Evolutionary conservation across 2,113 vertebrate genomes (phyloP), one percentile per base, ranked within the genome.

Genomic region (Mesoclemmys tuberculata): DNA sequence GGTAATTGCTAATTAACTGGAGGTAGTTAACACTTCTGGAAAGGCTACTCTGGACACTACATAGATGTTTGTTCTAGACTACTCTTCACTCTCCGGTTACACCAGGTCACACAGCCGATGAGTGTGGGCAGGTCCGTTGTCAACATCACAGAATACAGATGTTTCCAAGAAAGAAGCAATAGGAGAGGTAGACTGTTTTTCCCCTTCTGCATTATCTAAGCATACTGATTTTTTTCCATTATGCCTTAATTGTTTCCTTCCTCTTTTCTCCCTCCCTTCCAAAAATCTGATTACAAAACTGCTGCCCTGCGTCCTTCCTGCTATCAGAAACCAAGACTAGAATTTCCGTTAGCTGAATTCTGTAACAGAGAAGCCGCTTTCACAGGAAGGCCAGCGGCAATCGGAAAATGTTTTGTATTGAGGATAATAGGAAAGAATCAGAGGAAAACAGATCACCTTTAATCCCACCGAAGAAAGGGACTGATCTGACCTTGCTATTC

Each of bases 241-340:
- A 29, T 3, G 3, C 41, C 48, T 8, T 2, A 5, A 27, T 10
- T 2, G 49, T 58, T 21, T 77, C 55, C 48, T 8, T 1, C 0
- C 75, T 58, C 38, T 18, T 52, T 4, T 80, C 61, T 80, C 55
- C 89, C 75, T 84, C 14, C 52, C 54, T n/a, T 79, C 77, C 27
- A 9, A 16, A 24, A 9, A 11, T 1, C 0, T 29, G 46, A 22
- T 8, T 19, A 10, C 0, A 12, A 9, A 68, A 46, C 56, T 52
- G 38, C 54, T 38, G 68, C 89, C 52, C 85, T 44, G 12, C 80
- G 29, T 58, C 96, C 96, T 93, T 94, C 96, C 96, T 85, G 93
- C 93, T 56, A 52, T 89, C 80, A 56, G 93, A 68, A 87, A 56
- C 3, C 61, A 80, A 35, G 83, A 89, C 88, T 87, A 94, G 78